Evolutionary conservation across 2,888 invertebrate genomes (phyloP), one percentile per base, ranked within the genome.

Genomic region (Hyposoter dolosus): DNA sequence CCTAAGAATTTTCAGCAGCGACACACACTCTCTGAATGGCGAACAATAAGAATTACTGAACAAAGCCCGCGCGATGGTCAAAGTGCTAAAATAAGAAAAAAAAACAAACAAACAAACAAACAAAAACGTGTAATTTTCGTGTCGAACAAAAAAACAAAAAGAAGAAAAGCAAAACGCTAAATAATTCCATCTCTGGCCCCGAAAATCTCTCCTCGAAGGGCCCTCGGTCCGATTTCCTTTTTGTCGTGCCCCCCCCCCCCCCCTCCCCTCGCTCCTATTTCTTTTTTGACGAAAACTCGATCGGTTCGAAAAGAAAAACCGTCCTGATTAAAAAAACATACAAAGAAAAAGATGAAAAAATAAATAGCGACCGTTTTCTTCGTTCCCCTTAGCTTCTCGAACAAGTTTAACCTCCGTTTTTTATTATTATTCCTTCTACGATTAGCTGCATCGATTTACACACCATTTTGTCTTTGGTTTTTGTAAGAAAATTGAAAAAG

Each of bases 101-200:
- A 74, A 56, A 82, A 63, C 28, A 28, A 28, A n/a, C n/a, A n/a
- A n/a, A n/a, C n/a, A n/a, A n/a, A n/a, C n/a, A n/a, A 72, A 19
- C 63, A 81, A 66, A 66, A 82, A 63, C 76, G 65, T 83, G 76
- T 82, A 88, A 40, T 87, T 88, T 88, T 88, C 89, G 90, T 90
- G 89, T 90, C 91, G 91, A 92, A 92, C 90, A 90, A 82, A 79
- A 68, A 4, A 60, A 60, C 4, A 1, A 60, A 5, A 19, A 50
- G 9, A 50, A 50, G 28, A 28, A 15, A 50, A 17, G n/a, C n/a
- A 47, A 47, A 15, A 3, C 6, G 17, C 12, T 15, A 15, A 15
- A 15, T 4, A 19, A 19, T 76, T 83, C 76, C 77, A 47, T 74
- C 77, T 85, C 77, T 76, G 50, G 47, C 71, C 72, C 32, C 28